phyloP scores from a whole-genome alignment of 2,888 invertebrate genomes.

The Asteroscopus sphinx region DNA sequence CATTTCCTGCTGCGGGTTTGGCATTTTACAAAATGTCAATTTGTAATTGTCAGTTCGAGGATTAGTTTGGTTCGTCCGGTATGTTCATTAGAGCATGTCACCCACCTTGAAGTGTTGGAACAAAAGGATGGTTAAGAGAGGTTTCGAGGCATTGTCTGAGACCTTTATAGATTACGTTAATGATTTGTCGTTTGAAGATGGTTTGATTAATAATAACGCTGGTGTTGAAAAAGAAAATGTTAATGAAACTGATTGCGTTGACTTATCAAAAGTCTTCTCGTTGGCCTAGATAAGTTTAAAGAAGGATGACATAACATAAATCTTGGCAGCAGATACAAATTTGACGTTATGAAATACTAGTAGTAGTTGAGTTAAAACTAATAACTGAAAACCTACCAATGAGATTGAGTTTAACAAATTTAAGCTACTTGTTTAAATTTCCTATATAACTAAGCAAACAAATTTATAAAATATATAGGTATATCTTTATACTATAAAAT shows the following conservation, averaged over 20 bases:
- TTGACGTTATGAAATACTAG: too few relatives aligned
- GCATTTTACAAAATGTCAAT: constrained; percentile 74
- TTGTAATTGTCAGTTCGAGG: constrained; percentile 58
- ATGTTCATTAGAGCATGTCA: constrained; percentile 38
- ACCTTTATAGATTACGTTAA: constrained; percentile 27
- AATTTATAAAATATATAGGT: too few relatives aligned
- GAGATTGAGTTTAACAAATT: too few relatives aligned
- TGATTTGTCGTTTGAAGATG: constrained; percentile 13
- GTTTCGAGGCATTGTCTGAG: constrained; percentile 25
- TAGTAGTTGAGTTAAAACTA: too few relatives aligned
- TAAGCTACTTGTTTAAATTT: too few relatives aligned
- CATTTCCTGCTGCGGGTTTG: constrained; percentile 71
- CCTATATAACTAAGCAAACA: neutral
- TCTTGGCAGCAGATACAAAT: too few relatives aligned
- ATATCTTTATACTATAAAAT: too few relatives aligned
- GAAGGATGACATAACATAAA: too few relatives aligned
- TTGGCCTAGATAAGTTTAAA: too few relatives aligned
- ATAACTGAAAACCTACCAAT: neutral
- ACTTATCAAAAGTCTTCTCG: neutral
- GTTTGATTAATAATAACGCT: constrained; percentile 4
- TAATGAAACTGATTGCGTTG: neutral
- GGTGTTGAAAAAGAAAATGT: constrained; percentile 16
- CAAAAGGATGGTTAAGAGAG: constrained; percentile 34
- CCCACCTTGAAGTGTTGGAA: constrained; percentile 25
- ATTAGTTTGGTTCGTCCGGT: constrained; percentile 23